Evolutionary conservation across 2,113 vertebrate species (phyloP).

Genomic region (Nycticryphes semicollaris): DNA sequence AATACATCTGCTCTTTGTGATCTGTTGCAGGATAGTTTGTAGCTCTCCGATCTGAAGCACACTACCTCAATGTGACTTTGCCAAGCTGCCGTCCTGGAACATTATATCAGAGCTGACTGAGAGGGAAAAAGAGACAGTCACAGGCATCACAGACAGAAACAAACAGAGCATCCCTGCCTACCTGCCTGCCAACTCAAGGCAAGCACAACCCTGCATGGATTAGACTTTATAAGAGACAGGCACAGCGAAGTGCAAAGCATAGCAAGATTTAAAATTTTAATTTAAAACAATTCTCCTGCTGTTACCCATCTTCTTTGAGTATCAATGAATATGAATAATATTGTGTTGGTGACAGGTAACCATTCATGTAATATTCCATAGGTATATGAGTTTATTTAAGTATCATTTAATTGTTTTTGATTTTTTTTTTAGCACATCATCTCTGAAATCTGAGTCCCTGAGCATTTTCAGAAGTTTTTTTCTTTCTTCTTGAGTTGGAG

Average conservation of each 20-base stretch:
- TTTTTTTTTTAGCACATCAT: not conserved
- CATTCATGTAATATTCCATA: not conserved
- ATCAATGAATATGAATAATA: not conserved
- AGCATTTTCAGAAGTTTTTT: not conserved
- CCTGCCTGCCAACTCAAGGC: not conserved
- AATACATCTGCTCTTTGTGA: not conserved
- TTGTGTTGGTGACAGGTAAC: not conserved
- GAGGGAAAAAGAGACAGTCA: not conserved
- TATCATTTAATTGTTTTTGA: not conserved
- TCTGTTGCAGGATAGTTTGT: not conserved
- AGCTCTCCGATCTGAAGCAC: not conserved
- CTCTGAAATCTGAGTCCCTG: not conserved
- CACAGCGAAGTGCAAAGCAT: not conserved
- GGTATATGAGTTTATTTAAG: not conserved
- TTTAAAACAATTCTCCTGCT: not conserved
- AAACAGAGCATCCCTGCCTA: not conserved
- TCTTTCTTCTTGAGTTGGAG: not conserved
- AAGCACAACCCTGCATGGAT: not conserved
- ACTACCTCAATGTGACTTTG: not conserved
- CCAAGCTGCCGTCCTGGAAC: not conserved
- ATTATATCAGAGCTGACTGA: not conserved
- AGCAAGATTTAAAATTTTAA: not conserved
- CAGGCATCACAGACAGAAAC: not conserved
- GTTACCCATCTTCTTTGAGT: not conserved
- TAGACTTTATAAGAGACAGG: not conserved